Conservation (phyloP, 2,797 vertebrate species). For the Labeo calbasu region DNA sequence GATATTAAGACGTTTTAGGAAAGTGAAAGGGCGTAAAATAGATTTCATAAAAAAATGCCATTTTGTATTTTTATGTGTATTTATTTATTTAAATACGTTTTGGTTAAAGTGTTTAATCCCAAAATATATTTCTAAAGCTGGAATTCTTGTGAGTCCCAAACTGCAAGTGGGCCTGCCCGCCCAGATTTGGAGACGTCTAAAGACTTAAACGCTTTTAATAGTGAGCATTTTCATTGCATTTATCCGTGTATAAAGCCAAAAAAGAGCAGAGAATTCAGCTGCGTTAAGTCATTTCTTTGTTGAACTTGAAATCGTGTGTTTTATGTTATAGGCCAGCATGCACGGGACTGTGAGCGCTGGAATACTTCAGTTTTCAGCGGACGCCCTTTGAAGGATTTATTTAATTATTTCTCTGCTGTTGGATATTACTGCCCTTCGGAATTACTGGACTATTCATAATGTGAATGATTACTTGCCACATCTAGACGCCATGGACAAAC, state of each 20-base stretch:
- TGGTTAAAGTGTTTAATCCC: neutral
- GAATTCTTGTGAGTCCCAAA: neutral
- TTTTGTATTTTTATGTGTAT: neutral
- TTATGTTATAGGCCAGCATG: neutral
- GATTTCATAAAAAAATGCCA: too few relatives aligned
- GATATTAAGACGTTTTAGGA: neutral
- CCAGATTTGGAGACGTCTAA: neutral
- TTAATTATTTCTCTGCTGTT: neutral
- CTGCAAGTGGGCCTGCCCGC: neutral
- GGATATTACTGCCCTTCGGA: conserved; percentile 24
- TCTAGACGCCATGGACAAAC: neutral
- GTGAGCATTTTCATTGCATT: neutral
- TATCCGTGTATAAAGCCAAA: neutral
- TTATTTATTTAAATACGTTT: neutral
- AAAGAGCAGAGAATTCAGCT: neutral
- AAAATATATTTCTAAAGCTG: neutral
- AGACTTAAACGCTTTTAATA: neutral
- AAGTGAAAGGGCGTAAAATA: too few relatives aligned
- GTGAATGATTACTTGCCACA: neutral
- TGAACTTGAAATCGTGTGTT: neutral
- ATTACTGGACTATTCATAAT: conserved; percentile 23
- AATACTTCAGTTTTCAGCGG: neutral
- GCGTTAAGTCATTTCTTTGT: neutral
- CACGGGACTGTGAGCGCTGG: conserved; percentile 8
- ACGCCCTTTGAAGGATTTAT: conserved; percentile 31